Evolutionary conservation across 2,797 vertebrate genomes (phyloP).

Genomic region (Euphonia xanthogaster): DNA sequence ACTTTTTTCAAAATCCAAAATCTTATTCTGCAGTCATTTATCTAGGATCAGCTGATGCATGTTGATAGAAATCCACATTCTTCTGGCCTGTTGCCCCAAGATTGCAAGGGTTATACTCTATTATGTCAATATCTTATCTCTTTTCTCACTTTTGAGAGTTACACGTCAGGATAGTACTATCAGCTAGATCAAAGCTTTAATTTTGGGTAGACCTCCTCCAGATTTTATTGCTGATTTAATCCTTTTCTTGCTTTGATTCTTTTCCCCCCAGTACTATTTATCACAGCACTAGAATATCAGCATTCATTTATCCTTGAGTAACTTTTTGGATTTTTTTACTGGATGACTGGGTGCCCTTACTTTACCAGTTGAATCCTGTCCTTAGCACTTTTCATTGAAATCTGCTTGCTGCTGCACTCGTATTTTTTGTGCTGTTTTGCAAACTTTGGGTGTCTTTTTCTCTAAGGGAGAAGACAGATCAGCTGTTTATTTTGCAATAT

Average conservation of each 20-base stretch:
- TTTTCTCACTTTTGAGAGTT: background rate
- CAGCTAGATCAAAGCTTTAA: background rate
- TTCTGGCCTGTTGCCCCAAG: background rate
- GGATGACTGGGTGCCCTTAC: background rate
- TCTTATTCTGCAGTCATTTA: background rate
- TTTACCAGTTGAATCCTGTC: background rate
- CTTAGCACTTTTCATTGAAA: background rate
- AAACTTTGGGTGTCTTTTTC: background rate
- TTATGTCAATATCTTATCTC: background rate
- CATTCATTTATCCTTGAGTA: background rate
- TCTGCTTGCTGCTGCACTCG: background rate
- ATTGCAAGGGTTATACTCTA: background rate
- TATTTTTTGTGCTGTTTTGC: background rate
- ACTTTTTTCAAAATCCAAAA: background rate
- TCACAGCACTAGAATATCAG: background rate
- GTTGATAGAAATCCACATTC: background rate
- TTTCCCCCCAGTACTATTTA: background rate
- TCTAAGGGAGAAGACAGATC: background rate
- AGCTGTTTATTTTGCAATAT: background rate
- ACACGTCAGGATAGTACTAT: background rate
- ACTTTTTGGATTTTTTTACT: background rate
- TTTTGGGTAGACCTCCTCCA: background rate
- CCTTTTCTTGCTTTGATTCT: background rate
- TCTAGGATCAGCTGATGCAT: background rate
- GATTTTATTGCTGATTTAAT: conserved; percentile 6